Conservation (phyloP, 2,797 vertebrate species). For the Sphaeramia orbicularis region DNA sequence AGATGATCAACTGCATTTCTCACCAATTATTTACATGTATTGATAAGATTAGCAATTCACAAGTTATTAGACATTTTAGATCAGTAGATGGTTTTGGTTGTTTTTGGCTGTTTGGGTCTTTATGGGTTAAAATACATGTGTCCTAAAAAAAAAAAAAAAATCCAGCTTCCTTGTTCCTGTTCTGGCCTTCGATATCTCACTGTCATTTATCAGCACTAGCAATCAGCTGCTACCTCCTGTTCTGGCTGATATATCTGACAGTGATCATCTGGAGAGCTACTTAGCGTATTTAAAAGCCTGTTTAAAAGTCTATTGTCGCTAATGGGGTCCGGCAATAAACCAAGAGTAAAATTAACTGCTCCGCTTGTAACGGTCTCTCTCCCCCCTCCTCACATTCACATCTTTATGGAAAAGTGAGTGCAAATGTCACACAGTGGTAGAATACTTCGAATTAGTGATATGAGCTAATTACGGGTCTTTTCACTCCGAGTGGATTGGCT, state of each 20-base stretch:
- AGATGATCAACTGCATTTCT: no score
- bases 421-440: slow-evolving; percentile 12
- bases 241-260: slow-evolving; percentile 53
- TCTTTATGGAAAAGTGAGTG: slow-evolving; percentile 18
- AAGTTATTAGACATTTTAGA: no score
- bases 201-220: slow-evolving; percentile 22
- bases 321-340: slow-evolving; percentile 69
- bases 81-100: no score
- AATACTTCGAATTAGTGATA: slow-evolving; percentile 13
- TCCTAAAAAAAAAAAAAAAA: slow-evolving; percentile 4
- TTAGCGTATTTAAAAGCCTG: slow-evolving; percentile 65
- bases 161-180: neutral
- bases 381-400: slow-evolving; percentile 21
- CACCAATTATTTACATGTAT: no score
- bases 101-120: no score
- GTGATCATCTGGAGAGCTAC: slow-evolving; percentile 61
- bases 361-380: slow-evolving; percentile 57
- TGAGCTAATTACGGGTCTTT: slow-evolving; percentile 14
- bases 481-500: slow-evolving; percentile 15
- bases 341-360: slow-evolving; percentile 62
- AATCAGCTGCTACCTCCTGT: slow-evolving; percentile 38
- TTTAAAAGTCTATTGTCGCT: slow-evolving; percentile 60
- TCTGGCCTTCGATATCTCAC: slow-evolving; percentile 9
- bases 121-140: no score
- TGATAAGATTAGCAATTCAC: no score